phyloP scores from a whole-genome alignment of 1,140 invertebrate species.

The Pseudomyrmex sp. region DNA sequence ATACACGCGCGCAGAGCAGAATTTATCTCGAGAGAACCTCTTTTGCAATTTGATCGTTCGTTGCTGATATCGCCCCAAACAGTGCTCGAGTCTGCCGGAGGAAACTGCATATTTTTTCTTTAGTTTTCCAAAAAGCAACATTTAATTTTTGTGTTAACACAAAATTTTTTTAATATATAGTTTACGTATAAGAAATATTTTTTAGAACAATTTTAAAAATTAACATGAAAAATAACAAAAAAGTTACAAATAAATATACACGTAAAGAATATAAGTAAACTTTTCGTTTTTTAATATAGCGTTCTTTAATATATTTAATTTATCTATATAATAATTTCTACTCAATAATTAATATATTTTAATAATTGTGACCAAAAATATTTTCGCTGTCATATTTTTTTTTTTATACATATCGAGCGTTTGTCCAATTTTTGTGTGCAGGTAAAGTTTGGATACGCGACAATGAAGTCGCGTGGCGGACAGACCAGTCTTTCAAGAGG shows the following conservation, averaged over 20 bases:
- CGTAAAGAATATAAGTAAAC: too few species aligned
- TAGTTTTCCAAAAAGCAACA: neutral
- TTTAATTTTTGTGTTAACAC: neutral
- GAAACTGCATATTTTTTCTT: neutral
- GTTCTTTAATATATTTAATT: too few species aligned
- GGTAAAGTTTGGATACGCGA: constrained; percentile 84
- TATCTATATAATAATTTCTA: too few species aligned
- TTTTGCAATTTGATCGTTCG: constrained; percentile 65
- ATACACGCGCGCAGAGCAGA: constrained; percentile 63
- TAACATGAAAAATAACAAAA: too few species aligned
- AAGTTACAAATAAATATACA: too few species aligned
- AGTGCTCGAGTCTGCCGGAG: neutral
- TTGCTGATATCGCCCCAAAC: constrained; percentile 16
- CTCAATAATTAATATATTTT: too few species aligned
- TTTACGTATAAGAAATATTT: too few species aligned
- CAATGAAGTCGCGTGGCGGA: constrained; percentile 82
- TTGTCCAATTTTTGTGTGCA: constrained; percentile 63
- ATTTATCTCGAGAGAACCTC: constrained; percentile 64
- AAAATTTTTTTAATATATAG: too few species aligned
- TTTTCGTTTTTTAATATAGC: too few species aligned
- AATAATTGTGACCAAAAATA: too few species aligned
- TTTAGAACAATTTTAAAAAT: too few species aligned
- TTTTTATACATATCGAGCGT: neutral
- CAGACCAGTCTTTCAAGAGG: constrained; percentile 82
- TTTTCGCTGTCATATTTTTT: neutral